Evolutionary conservation across 2,888 invertebrate genomes (phyloP).

Genomic region (Mimumesa dahlbomi): DNA sequence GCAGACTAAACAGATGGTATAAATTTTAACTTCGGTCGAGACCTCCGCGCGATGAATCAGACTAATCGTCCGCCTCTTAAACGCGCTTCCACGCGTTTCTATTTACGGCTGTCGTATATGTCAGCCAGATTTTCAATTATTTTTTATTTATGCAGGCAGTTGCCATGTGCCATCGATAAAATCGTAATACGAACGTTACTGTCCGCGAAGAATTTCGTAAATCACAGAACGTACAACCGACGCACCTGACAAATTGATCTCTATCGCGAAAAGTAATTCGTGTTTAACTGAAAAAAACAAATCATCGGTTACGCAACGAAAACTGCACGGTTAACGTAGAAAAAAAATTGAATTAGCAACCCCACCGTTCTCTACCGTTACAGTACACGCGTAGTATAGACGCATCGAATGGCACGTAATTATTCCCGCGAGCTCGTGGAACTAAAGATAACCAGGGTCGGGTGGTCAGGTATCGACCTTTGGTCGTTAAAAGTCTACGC

Average conservation of each 20-base stretch:
- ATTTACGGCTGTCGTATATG: constrained; percentile 41
- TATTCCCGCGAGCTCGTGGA: constrained; percentile 29
- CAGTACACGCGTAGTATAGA: background rate
- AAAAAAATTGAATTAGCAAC: no score
- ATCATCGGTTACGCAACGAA: no score
- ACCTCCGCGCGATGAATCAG: constrained; percentile 57
- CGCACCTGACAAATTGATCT: no score
- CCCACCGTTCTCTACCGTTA: no score
- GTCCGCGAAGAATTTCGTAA: no score
- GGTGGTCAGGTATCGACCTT: constrained; percentile 51
- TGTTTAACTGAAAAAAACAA: no score
- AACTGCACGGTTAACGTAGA: no score
- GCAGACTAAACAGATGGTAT: constrained; percentile 64
- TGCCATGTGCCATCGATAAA: no score
- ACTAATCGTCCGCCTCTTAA: constrained; percentile 56
- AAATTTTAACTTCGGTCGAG: constrained; percentile 59
- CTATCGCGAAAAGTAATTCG: no score
- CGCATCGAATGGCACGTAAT: constrained; percentile 30
- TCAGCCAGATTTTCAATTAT: constrained; percentile 32
- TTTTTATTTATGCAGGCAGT: constrained; percentile 41
- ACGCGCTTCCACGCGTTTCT: constrained; percentile 43
- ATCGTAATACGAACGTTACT: no score
- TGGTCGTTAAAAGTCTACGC: background rate
- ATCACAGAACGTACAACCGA: no score
- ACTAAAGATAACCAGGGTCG: constrained; percentile 50